Conservation (phyloP, 2,797 vertebrate species). For the Euthynnus affinis region DNA sequence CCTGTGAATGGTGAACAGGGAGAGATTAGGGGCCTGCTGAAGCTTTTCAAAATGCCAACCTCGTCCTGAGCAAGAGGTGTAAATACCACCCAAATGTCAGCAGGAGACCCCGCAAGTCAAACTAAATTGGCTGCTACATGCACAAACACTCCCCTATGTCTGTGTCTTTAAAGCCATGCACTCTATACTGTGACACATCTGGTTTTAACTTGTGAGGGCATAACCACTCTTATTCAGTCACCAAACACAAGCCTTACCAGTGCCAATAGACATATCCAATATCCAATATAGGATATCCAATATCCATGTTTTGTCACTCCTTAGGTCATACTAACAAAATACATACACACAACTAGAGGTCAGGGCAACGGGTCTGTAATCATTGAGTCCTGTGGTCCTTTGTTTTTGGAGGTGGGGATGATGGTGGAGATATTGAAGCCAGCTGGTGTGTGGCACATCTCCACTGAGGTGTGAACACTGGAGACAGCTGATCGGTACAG, state of each 20-base stretch:
- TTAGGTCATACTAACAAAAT: not conserved
- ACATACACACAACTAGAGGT: too few species aligned
- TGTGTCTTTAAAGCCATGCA: constrained; percentile 47
- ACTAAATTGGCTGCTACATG: constrained; percentile 84
- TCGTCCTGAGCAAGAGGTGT: constrained; percentile 78
- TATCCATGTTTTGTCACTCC: constrained; percentile 20
- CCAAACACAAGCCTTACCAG: not conserved
- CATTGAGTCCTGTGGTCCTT: too few species aligned
- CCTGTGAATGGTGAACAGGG: constrained; percentile 75
- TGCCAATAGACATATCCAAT: not conserved
- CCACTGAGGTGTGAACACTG: too few species aligned
- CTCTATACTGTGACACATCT: constrained; percentile 24
- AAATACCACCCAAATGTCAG: constrained; percentile 89
- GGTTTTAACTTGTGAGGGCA: constrained; percentile 17
- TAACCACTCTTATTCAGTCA: constrained; percentile 19
- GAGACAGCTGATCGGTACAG: too few species aligned
- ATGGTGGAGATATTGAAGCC: too few species aligned
- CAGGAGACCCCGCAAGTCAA: constrained; percentile 83
- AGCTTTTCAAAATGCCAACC: constrained; percentile 87
- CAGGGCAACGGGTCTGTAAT: too few species aligned
- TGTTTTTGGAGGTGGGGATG: too few species aligned
- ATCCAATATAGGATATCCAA: too few species aligned
- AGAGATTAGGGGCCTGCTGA: constrained; percentile 83
- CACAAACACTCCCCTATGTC: constrained; percentile 64
- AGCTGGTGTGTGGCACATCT: too few species aligned